Evolutionary conservation across 2,113 vertebrate species (phyloP).

Genomic region (Pachyramphus minor): DNA sequence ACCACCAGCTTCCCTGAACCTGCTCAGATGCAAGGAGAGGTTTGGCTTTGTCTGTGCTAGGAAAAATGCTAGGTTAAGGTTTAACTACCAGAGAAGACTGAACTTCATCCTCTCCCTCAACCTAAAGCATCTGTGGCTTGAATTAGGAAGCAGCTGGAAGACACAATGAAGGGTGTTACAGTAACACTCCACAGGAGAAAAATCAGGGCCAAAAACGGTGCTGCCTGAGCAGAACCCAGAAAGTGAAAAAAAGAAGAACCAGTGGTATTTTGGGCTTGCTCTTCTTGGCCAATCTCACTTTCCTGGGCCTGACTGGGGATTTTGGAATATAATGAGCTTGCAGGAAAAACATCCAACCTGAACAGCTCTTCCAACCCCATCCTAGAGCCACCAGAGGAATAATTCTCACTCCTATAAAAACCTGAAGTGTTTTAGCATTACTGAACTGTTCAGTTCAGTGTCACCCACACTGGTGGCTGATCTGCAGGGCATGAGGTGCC

Average conservation of each 20-base stretch:
- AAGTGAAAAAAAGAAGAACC: background rate
- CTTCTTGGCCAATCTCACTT: background rate
- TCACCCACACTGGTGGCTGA: background rate
- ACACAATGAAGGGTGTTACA: background rate
- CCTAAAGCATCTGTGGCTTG: background rate
- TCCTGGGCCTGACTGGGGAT: background rate
- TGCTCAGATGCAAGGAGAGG: background rate
- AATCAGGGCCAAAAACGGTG: background rate
- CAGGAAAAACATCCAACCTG: background rate
- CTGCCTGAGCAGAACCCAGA: background rate
- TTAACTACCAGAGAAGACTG: background rate
- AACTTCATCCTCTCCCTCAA: background rate
- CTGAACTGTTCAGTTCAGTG: background rate
- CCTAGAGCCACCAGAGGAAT: background rate
- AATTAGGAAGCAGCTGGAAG: background rate
- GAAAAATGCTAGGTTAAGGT: background rate
- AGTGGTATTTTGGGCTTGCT: background rate
- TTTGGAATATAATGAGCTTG: background rate
- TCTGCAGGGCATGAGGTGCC: background rate
- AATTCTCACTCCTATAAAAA: background rate
- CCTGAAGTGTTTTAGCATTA: background rate
- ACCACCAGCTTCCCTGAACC: background rate
- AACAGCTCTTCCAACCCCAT: background rate
- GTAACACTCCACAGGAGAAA: background rate
- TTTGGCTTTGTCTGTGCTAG: background rate